Conservation (phyloP, 2,797 vertebrate species). For the Galaxias olidus region DNA sequence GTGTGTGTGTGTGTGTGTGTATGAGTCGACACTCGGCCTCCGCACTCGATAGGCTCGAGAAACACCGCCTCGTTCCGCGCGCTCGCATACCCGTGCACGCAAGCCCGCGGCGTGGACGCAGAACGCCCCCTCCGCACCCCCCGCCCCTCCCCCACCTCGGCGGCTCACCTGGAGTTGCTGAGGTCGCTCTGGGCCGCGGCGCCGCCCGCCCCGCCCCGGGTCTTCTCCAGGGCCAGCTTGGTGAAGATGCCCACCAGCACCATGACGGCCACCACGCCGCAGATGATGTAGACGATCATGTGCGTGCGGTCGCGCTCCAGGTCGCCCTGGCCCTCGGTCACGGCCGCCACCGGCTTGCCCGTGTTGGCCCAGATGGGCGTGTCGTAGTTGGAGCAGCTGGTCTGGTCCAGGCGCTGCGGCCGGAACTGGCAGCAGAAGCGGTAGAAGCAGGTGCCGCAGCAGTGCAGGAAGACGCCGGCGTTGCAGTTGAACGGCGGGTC, state of each 20-base stretch:
- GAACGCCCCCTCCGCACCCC: background rate
- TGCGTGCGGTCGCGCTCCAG: conserved; percentile 89
- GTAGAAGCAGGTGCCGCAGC: conserved; percentile 97
- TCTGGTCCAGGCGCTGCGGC: conserved; percentile 91
- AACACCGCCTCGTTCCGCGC: background rate
- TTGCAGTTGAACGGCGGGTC: conserved; percentile 98
- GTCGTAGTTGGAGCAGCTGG: conserved; percentile 96
- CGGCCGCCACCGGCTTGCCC: conserved; percentile 84
- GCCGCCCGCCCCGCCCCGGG: conserved; percentile 58
- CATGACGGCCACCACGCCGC: conserved; percentile 94
- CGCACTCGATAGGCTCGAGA: too few species aligned
- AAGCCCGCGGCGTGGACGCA: background rate
- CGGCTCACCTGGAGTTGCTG: conserved; percentile 79
- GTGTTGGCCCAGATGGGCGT: conserved; percentile 98
- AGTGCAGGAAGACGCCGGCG: conserved; percentile 89
- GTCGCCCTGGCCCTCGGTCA: conserved; percentile 82
- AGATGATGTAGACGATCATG: conserved; percentile 97
- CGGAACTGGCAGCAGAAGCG: conserved; percentile 98
- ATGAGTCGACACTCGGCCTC: background rate
- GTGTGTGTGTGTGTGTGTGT: too few species aligned
- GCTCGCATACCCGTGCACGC: conserved; percentile 5
- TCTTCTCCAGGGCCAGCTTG: conserved; percentile 92
- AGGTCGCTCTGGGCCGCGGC: conserved; percentile 70
- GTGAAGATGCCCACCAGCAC: conserved; percentile 94
- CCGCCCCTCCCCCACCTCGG: conserved; percentile 13